Evolutionary conservation across 2,888 invertebrate species (phyloP).

Genomic region (Amblyjoppa proteus): DNA sequence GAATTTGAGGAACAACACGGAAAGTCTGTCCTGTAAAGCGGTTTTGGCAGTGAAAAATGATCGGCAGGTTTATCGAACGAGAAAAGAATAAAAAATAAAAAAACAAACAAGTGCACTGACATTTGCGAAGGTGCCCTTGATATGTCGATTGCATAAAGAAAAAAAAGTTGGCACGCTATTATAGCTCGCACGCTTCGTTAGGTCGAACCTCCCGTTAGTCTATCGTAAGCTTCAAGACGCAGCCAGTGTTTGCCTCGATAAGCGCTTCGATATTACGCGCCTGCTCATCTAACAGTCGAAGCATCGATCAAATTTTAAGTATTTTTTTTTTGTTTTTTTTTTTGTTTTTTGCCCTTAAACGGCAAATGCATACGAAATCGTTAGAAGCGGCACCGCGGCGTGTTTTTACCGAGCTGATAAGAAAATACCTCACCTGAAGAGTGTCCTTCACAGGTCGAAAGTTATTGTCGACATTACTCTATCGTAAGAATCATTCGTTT

Average conservation of each 20-base stretch:
- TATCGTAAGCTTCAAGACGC: constrained; percentile 8
- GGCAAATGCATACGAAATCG: too few species aligned
- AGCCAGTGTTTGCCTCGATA: not conserved
- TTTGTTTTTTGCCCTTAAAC: too few species aligned
- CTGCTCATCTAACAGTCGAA: too few species aligned
- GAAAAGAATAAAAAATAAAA: not conserved
- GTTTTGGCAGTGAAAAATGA: not conserved
- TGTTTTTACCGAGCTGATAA: too few species aligned
- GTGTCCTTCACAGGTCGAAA: too few species aligned
- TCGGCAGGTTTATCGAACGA: not conserved
- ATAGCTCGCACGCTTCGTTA: constrained; percentile 28
- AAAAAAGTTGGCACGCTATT: constrained; percentile 63
- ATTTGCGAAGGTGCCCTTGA: constrained; percentile 65
- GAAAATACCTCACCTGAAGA: too few species aligned
- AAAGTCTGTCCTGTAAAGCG: not conserved
- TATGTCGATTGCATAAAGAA: constrained; percentile 16
- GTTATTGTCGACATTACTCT: too few species aligned
- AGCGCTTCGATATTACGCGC: not conserved
- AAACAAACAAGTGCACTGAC: constrained; percentile 37
- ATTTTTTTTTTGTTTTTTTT: too few species aligned
- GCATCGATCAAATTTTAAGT: too few species aligned
- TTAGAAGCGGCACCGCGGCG: too few species aligned
- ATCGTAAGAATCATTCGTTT: too few species aligned
- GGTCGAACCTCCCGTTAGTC: constrained; percentile 24
- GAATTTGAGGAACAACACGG: not conserved